Conservation (phyloP, 2,113 vertebrate genomes). For the Carollia perspicillata region DNA sequence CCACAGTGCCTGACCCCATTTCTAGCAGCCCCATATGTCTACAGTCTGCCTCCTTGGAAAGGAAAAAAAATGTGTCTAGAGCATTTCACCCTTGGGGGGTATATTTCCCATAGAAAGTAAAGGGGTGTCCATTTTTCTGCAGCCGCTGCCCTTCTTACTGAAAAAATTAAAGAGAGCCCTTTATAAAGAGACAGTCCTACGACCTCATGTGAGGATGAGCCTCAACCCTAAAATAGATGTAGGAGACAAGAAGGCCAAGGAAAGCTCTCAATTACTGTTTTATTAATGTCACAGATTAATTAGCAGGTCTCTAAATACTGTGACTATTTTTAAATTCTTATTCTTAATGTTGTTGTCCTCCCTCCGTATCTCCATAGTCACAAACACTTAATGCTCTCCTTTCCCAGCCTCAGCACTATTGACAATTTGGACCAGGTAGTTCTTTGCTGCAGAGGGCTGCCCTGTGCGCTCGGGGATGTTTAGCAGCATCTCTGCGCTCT, state of each 20-base stretch:
- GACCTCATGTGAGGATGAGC: background rate
- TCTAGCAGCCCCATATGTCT: background rate
- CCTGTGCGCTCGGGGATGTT: rapidly evolving
- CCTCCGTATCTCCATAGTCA: background rate
- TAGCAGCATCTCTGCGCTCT: background rate
- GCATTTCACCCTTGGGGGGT: background rate
- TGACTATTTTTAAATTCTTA: background rate
- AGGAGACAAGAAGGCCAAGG: background rate
- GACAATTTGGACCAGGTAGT: background rate
- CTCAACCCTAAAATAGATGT: background rate
- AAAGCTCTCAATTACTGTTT: background rate
- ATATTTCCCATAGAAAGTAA: background rate
- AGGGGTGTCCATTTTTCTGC: background rate
- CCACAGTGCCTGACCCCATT: background rate
- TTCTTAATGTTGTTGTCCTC: background rate
- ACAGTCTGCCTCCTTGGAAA: background rate
- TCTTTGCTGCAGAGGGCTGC: background rate
- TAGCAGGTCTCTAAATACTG: background rate
- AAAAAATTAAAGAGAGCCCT: background rate
- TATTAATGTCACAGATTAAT: background rate
- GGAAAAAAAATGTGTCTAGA: background rate
- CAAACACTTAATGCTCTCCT: too few species aligned
- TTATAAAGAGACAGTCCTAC: background rate
- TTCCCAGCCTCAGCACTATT: background rate
- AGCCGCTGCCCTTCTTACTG: background rate